Conservation (phyloP, 1,140 invertebrate genomes). For the Aplysia californica region DNA sequence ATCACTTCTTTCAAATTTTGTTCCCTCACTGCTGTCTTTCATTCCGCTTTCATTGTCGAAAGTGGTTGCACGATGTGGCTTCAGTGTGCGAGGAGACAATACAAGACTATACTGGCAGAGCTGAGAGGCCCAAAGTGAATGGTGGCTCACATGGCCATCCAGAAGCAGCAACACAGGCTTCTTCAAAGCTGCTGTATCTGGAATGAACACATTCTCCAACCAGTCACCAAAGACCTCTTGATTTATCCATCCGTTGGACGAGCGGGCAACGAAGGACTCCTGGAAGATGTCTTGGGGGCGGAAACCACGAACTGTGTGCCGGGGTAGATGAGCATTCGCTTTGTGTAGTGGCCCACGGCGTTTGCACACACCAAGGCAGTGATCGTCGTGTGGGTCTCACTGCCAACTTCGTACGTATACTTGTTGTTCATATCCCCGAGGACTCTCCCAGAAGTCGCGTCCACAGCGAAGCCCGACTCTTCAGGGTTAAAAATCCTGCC, state of each 20-base stretch:
- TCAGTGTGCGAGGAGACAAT: slow-evolving; percentile 23
- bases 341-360: neutral
- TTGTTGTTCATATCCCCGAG: neutral
- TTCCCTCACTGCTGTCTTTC: neutral
- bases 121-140: slow-evolving; percentile 7
- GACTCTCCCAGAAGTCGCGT: neutral
- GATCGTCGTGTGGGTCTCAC: neutral
- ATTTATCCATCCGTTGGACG: neutral
- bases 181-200: neutral
- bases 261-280: neutral
- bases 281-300: neutral
- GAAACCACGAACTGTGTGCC: neutral
- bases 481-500: neutral
- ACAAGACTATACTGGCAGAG: slow-evolving; percentile 26
- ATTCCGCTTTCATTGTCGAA: neutral
- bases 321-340: neutral
- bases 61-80: slow-evolving; percentile 16
- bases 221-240: neutral
- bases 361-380: neutral
- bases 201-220: neutral
- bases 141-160: slow-evolving; percentile 30
- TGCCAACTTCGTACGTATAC: neutral
- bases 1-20: neutral
- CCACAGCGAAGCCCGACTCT: neutral
- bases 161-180: slow-evolving; percentile 20